Conservation (phyloP, 2,113 vertebrate species). For the Piaya cayana region DNA sequence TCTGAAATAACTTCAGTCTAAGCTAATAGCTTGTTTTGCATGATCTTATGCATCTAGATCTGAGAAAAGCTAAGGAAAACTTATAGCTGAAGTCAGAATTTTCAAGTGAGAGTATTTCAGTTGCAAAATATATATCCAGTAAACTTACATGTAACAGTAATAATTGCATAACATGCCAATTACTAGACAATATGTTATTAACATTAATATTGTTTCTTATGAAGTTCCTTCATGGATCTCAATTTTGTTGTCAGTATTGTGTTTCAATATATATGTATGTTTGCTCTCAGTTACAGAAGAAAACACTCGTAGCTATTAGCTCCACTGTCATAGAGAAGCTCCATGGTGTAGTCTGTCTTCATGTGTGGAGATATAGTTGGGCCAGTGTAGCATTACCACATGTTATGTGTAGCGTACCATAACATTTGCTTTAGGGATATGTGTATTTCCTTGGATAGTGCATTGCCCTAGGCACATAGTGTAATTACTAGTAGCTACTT, state of each 20-base stretch:
- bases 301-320: not conserved
- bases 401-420: too few species aligned
- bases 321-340: not conserved
- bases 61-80: not conserved
- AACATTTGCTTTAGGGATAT: not conserved
- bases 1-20: not conserved
- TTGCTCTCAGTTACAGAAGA: not conserved
- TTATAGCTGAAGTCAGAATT: not conserved
- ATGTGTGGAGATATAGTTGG: not conserved
- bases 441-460: not conserved
- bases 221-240: not conserved
- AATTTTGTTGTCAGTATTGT: not conserved
- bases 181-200: not conserved
- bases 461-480: not conserved
- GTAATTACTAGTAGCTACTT: not conserved
- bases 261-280: not conserved
- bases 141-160: not conserved
- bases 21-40: not conserved
- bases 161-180: fast-evolving
- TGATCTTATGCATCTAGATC: not conserved
- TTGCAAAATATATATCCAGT: not conserved
- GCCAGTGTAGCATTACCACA: too few species aligned
- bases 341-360: not conserved
- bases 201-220: not conserved
- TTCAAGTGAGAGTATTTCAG: not conserved